Conservation (phyloP, 2,113 vertebrate species). For the Bungarus multicinctus region DNA sequence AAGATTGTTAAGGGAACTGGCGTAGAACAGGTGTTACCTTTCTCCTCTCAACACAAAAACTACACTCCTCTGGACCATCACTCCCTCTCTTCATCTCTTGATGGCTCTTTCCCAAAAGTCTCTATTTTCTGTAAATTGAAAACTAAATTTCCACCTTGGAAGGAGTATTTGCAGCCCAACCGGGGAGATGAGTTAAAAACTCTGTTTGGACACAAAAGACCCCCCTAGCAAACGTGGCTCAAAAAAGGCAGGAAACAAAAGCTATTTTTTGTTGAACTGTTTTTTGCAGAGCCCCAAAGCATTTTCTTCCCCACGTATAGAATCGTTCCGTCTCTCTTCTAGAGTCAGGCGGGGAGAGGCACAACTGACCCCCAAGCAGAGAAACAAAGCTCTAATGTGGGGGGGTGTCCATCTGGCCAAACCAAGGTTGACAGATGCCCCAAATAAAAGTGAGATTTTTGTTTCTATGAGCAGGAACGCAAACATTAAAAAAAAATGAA, state of each 20-base stretch:
- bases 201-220: neutral
- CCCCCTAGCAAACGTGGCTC: neutral
- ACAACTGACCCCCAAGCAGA: conserved; percentile 24
- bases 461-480: conserved; percentile 32
- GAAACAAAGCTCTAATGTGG: conserved; percentile 29
- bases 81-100: neutral
- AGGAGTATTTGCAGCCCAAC: neutral
- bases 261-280: conserved; percentile 5
- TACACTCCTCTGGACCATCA: neutral
- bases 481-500: conserved; percentile 19
- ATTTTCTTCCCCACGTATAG: neutral
- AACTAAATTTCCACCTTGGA: neutral
- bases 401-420: conserved; percentile 33
- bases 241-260: neutral
- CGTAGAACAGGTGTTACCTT: neutral
- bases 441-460: conserved; percentile 32
- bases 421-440: conserved; percentile 38
- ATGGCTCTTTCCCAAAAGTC: neutral
- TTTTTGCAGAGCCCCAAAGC: neutral
- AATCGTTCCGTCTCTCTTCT: neutral
- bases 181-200: neutral
- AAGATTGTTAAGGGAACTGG: neutral
- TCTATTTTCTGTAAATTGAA: neutral
- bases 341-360: neutral
- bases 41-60: neutral